Evolutionary conservation across 2,888 invertebrate genomes (phyloP).

Genomic region (Drosophila putrida): DNA sequence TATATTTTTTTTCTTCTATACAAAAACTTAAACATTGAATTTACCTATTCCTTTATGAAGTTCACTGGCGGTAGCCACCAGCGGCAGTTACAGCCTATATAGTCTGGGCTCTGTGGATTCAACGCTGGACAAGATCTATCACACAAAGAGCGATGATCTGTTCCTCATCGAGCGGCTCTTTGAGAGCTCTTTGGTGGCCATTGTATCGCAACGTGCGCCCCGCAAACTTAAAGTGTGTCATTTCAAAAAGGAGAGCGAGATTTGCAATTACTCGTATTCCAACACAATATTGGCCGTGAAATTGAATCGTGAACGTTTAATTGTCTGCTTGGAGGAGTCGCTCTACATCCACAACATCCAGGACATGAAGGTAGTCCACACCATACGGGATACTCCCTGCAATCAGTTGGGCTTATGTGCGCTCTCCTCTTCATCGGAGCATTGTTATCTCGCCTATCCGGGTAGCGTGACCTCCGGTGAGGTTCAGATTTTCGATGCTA

Average conservation of each 20-base stretch:
- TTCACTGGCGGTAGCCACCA: slow-evolving; percentile 96
- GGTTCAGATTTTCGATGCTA: slow-evolving; percentile 86
- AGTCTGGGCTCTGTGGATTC: slow-evolving; percentile 92
- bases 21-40: background rate
- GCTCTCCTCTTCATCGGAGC: slow-evolving; percentile 94
- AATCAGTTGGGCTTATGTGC: slow-evolving; percentile 97
- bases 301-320: slow-evolving; percentile 96
- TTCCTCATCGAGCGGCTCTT: slow-evolving; percentile 98
- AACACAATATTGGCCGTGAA: slow-evolving; percentile 98
- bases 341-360: slow-evolving; percentile 99
- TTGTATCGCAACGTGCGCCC: slow-evolving; percentile 96
- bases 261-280: slow-evolving; percentile 97
- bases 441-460: slow-evolving; percentile 98
- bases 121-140: slow-evolving; percentile 94
- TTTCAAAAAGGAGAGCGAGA: slow-evolving; percentile 98
- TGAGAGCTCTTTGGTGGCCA: slow-evolving; percentile 97
- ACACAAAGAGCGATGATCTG: slow-evolving; percentile 94
- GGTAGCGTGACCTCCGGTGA: slow-evolving; percentile 97
- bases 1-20: too few relatives aligned
- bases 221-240: slow-evolving; percentile 93
- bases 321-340: slow-evolving; percentile 98
- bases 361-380: slow-evolving; percentile 99
- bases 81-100: slow-evolving; percentile 95
- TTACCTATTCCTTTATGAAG: slow-evolving; percentile 77
- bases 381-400: slow-evolving; percentile 98